Conservation (phyloP, 2,888 invertebrate genomes). For the Drosophila rubida region DNA sequence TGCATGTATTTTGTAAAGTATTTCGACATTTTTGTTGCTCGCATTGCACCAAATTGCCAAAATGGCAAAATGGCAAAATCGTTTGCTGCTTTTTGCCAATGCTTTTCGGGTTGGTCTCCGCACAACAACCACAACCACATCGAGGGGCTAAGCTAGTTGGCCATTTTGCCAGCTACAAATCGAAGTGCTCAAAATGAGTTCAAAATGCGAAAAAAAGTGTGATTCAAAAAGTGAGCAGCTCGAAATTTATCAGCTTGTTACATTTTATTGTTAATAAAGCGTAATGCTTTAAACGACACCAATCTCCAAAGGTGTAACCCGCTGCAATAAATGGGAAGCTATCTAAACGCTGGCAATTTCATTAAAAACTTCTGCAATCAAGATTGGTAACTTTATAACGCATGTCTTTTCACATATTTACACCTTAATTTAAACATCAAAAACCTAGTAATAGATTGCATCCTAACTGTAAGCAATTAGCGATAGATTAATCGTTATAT, state of each 20-base stretch:
- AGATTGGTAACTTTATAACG: not conserved
- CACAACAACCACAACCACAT: not conserved
- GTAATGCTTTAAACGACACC: not conserved
- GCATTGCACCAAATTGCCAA: conserved; percentile 78
- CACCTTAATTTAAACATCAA: too few species aligned
- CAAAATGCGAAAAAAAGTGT: conserved; percentile 6
- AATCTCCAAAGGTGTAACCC: not conserved
- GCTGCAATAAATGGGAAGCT: not conserved
- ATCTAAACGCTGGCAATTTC: not conserved
- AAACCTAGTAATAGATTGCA: too few species aligned
- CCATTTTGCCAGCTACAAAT: conserved; percentile 13
- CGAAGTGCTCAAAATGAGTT: conserved; percentile 10
- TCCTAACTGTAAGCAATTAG: too few species aligned
- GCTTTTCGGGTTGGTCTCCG: conserved; percentile 60
- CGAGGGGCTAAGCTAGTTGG: conserved; percentile 3
- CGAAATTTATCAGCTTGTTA: conserved; percentile 11
- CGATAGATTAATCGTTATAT: not conserved
- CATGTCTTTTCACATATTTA: too few species aligned
- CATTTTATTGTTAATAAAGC: conserved; percentile 6
- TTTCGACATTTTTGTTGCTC: conserved; percentile 76
- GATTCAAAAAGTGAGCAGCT: conserved; percentile 9
- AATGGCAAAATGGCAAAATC: conserved; percentile 71
- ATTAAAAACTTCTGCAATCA: not conserved
- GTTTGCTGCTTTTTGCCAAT: conserved; percentile 55
- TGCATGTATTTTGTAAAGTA: conserved; percentile 66